Evolutionary conservation across 2,113 vertebrate species (phyloP), one percentile per base, ranked within the genome.

Genomic region (Regulus satrapa): DNA sequence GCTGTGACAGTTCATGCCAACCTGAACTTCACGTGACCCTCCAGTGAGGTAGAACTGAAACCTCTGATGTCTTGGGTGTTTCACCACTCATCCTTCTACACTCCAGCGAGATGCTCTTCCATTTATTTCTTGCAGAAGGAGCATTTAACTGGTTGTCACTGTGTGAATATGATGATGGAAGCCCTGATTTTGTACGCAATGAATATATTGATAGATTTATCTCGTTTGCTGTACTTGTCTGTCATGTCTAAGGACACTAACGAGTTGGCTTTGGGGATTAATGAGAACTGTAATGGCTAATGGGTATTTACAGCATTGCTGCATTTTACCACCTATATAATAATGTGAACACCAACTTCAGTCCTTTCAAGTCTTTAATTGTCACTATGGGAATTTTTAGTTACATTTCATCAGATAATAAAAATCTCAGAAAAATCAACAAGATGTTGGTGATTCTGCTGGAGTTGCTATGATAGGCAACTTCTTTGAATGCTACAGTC

Each of bases 151-250:
- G 96, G 96, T 95, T 96, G 91, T 93, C 92, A 90, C 97, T 32
- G 52, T 69, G 77, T 95, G 90, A 92, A 84, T n/a, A 78, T 85
- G 95, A 58, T 91, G 95, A 93, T 89, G 93, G 96, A 97, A 98
- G 94, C 93, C 94, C 96, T 98, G 97, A 96, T 98, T 98, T 98
- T 98, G 97, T 98, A 98, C 97, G 98, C 98, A 97, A 94, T 97
- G 94, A 97, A 97, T 98, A 98, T 98, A 99, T 99, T 98, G 98
- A 99, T 99, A 98, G 98, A 98, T 98, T 98, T 98, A 98, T 98
- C 98, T 98, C 98, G 98, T 99, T 99, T 99, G 98, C 98, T 98
- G 96, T 98, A 98, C 98, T 99, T 99, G 98, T 98, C 98, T 99
- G 98, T 99, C 98, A 98, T 98, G 98, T 97, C 97, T 98, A 95